These are phyloP conservation scores for Coronaproctus castanopsis DNA, from an alignment of 2,888 invertebrate species.

Conservation along the genomic window DNA sequence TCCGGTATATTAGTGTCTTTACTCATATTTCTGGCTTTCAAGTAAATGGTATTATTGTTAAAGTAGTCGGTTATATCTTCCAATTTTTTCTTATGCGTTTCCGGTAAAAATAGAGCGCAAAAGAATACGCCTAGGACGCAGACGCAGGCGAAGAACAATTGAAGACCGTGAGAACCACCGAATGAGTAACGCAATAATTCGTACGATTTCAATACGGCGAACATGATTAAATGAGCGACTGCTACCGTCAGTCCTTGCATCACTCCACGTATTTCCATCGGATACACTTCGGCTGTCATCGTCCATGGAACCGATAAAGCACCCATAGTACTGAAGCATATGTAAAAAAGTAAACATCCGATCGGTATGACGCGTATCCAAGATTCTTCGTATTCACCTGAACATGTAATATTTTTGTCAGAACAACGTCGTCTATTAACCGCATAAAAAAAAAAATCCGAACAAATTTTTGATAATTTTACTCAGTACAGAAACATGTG, in stretches of 20 bases:
- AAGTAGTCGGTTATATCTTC: slow-evolving; percentile 23
- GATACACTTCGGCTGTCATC: slow-evolving; percentile 42
- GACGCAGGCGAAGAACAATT: slow-evolving; percentile 34
- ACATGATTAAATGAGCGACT: slow-evolving; percentile 37
- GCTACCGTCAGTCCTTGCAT: slow-evolving; percentile 37
- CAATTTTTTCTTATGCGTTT: slow-evolving; percentile 22
- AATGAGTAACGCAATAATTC: slow-evolving; percentile 22
- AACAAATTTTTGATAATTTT: no score
- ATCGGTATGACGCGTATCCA: slow-evolving; percentile 1
- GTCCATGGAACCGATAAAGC: slow-evolving; percentile 41
- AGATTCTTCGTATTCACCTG: neutral
- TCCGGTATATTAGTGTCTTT: no score
- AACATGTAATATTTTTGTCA: no score
- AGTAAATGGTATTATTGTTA: slow-evolving; percentile 17
- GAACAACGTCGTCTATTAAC: no score
- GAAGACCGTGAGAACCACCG: slow-evolving; percentile 29
- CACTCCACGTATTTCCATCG: slow-evolving; percentile 36
- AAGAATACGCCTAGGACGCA: slow-evolving; percentile 25
- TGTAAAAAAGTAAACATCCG: slow-evolving; percentile 20
- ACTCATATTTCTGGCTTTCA: no score
- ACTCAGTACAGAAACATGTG: no score
- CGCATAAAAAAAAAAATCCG: no score
- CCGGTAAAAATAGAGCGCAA: slow-evolving; percentile 22
- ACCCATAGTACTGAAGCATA: slow-evolving; percentile 38
- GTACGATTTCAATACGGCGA: slow-evolving; percentile 35